Evolutionary conservation across 2,888 invertebrate genomes (phyloP), one percentile per base, ranked within the genome.

Genomic region (Drosophila sordidula): DNA sequence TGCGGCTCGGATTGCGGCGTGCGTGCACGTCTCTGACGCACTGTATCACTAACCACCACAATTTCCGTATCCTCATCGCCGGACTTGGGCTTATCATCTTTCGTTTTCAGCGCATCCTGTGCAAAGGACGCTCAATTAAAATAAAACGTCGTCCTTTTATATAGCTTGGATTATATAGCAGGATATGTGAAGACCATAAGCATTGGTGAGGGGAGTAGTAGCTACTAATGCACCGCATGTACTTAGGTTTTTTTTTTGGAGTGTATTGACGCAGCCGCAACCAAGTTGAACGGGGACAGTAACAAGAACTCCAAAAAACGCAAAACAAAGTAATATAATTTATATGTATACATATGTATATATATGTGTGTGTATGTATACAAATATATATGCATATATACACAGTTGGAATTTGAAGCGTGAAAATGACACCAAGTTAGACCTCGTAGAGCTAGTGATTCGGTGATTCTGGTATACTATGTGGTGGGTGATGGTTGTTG

Each of bases 41-140:
- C 94, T 4, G 95, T 95, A 90, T 94, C 94, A 58, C 94, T 94
- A 16, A 93, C 92, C 47, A 94, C 91, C 57, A 95, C 93, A 78
- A 93, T 93, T 91, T 95, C 94, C 82, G 94, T 94, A 73, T 93
- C 93, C 18, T 87, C 75, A 38, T 90, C 75, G 69, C 6, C 42
- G 8, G 64, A 36, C 8, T 55, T 62, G 8, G 46, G 22, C 51
- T 52, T 55, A 26, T 55, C 42, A 16, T 39, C 45, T 6, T 29
- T 14, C 4, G 78, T 73, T 75, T 86, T 89, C 16, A 90, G 59
- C 18, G 78, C 68, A 49, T 91, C 90, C 90, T 90, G 79, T 64
- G 70, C 68, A 55, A 71, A 50, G 66, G 63, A 79, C 56, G 84
- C 62, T 32, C 62, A 18, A 52, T 22, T 42, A 12, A 51, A 50